Conservation (phyloP, 2,888 invertebrate species). For the Ormyrus nitidulus region DNA sequence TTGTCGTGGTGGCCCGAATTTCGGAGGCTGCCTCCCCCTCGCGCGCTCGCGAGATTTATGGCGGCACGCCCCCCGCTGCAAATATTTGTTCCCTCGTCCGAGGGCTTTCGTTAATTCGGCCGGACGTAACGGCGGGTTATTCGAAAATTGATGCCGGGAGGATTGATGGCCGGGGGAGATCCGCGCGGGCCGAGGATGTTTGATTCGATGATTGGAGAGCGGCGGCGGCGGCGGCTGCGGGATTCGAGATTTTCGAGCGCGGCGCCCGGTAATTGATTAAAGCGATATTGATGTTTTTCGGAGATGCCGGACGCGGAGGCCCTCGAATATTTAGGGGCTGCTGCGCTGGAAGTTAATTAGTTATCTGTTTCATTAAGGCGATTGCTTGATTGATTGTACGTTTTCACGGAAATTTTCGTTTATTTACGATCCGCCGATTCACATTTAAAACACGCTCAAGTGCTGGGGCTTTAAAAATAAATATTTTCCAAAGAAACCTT, state of each 20-base stretch:
- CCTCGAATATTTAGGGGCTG: no score
- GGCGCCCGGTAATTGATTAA: constrained; percentile 15
- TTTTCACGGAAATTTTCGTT: no score
- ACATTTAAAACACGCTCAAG: no score
- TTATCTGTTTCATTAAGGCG: background rate
- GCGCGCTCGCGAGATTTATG: background rate
- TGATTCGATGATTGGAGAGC: background rate
- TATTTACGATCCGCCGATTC: no score
- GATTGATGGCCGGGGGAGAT: background rate
- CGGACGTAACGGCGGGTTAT: background rate
- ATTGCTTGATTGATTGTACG: background rate
- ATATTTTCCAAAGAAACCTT: no score
- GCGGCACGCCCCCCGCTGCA: background rate
- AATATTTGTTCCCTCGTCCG: background rate
- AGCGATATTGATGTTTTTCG: background rate
- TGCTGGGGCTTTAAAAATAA: no score
- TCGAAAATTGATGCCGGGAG: no score
- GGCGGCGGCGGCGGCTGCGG: no score
- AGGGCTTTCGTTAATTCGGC: background rate
- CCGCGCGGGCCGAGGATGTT: constrained; percentile 1
- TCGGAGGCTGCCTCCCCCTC: background rate
- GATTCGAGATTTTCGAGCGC: background rate
- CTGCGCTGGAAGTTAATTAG: background rate
- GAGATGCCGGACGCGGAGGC: background rate
- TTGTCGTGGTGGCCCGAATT: constrained; percentile 37